Percentiles rank a stretch among this genome's conserved stretches.
Conservation (phyloP, 2,113 vertebrate species). For the Acanthisitta chloris region DNA sequence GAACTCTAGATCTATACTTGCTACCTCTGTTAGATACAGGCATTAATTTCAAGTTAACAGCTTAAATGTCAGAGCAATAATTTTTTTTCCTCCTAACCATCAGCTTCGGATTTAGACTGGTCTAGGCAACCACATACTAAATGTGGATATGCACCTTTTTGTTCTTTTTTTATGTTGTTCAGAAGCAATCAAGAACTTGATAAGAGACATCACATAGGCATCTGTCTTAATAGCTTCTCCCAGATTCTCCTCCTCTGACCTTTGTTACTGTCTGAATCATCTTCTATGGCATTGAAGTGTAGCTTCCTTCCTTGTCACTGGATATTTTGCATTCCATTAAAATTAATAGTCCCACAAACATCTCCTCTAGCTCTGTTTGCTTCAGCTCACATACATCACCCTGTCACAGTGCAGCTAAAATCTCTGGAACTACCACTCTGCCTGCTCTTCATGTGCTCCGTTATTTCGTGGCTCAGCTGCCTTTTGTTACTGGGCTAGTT, state of each 20-base stretch:
- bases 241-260: background rate
- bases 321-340: background rate
- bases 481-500: background rate
- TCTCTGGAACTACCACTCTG: background rate
- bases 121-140: background rate
- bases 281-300: background rate
- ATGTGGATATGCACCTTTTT: background rate
- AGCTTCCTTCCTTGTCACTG: background rate
- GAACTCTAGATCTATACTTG: background rate
- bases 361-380: background rate
- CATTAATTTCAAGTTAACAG: background rate
- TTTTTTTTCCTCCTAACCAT: background rate
- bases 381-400: background rate
- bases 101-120: background rate
- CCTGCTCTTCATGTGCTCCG: background rate
- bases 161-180: background rate
- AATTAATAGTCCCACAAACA: background rate
- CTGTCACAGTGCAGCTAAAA: background rate
- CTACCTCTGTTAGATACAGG: background rate
- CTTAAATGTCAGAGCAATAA: background rate
- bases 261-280: conserved; percentile 14
- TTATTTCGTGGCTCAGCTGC: background rate
- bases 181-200: background rate
- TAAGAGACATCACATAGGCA: background rate
- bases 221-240: background rate